Conservation (phyloP, 2,888 invertebrate species). For the Coelogynopora nodosa region DNA sequence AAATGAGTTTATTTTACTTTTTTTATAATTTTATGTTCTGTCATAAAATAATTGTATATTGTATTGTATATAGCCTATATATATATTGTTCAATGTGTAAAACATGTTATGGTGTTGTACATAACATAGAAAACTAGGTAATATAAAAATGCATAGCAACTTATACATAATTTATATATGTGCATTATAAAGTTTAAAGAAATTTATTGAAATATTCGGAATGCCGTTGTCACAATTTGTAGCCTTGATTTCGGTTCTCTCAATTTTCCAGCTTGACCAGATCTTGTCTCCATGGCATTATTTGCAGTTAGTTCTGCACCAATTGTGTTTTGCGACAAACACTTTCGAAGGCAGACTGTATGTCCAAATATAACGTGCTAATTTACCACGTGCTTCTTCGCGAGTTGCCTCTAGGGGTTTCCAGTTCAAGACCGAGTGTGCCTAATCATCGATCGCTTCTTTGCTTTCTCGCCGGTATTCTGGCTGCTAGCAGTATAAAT, state of each 20-base stretch:
- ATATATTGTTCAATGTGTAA: too few relatives aligned
- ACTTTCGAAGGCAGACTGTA: not conserved
- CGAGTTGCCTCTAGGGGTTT: not conserved
- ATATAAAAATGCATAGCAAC: too few relatives aligned
- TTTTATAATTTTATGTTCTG: too few relatives aligned
- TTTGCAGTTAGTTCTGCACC: not conserved
- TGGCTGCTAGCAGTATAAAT: too few relatives aligned
- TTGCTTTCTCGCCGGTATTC: not conserved
- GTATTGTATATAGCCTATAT: too few relatives aligned
- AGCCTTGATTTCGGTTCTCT: not conserved
- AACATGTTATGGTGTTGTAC: too few relatives aligned
- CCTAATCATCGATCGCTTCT: not conserved
- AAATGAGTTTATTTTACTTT: too few relatives aligned
- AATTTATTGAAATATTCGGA: not conserved
- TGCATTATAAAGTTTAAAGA: conserved; percentile 16
- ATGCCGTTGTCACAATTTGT: not conserved
- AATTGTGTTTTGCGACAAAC: not conserved
- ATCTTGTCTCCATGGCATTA: not conserved
- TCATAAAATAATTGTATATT: too few relatives aligned
- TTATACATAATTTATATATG: conserved; percentile 5
- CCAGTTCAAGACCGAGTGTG: conserved; percentile 2
- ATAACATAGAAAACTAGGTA: too few relatives aligned
- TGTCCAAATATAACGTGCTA: not conserved
- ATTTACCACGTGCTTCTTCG: conserved; percentile 17
- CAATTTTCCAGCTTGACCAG: not conserved